phyloP scores from a whole-genome alignment of 1,140 invertebrate genomes.

The Lucilia cuprina region DNA sequence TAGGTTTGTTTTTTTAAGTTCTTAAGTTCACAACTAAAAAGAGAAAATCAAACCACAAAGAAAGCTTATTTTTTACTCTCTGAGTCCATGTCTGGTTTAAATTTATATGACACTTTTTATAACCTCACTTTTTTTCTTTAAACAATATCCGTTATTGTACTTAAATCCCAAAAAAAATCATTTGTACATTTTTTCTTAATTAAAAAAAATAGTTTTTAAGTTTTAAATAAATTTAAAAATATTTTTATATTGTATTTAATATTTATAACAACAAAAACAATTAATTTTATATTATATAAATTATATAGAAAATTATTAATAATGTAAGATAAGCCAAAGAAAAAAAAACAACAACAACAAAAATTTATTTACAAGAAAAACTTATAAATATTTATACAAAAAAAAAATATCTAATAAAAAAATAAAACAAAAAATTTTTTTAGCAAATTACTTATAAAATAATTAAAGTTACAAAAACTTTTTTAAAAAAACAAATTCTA shows the following conservation, averaged over 20 bases:
- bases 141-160: background rate
- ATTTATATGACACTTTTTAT: background rate
- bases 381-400: background rate
- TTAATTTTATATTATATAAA: background rate
- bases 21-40: too few species aligned
- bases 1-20: too few species aligned
- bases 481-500: background rate
- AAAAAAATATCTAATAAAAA: conserved; percentile 12
- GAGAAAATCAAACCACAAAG: too few species aligned
- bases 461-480: background rate
- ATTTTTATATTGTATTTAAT: background rate
- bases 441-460: background rate
- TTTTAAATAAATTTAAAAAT: background rate
- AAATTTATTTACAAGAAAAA: conserved; percentile 31
- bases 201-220: background rate
- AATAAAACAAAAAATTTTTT: background rate
- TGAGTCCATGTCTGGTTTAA: background rate
- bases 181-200: background rate
- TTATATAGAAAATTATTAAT: conserved; percentile 27
- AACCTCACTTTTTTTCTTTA: background rate
- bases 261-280: background rate
- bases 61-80: background rate
- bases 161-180: background rate
- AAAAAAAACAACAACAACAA: background rate
- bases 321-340: conserved; percentile 42